Base-by-base conservation (phyloP, 2,797 vertebrate genomes). In the Odontamblyopus rebecca region DNA sequence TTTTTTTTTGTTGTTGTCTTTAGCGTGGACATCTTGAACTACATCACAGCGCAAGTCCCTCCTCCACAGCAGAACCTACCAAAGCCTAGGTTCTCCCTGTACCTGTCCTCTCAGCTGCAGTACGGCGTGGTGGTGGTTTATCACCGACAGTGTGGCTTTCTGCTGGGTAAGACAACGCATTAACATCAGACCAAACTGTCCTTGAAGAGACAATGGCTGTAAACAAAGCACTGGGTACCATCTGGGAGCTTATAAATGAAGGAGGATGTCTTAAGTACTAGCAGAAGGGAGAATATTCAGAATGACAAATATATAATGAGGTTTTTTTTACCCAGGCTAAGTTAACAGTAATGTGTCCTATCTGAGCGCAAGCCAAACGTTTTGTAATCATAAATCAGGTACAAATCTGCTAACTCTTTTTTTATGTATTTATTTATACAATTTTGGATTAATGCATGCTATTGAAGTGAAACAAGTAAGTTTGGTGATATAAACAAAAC, bases 31-130 rank as follows among this genome's bases (percentile, higher is more conserved):
- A 95, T 96, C 77, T 73, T 95, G 78, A 82, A 93, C 72, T 96
- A 95, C 5, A 89, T 96, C 77, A 88, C 92, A 5, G 93, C 94
- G 0, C 89, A 92, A 72, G 93, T 94, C 51, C 88, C 89, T 4
- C 83, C 95, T 1, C 80, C 80, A 0, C 79, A 81, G 27, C 89
- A 92, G 0, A 85, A 87, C 32, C 83, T 89, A 2, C 91, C 94
- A 0, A 87, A 81, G 68, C 83, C 95, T 84, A 74, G 93, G 12
- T 95, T 96, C 86, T 96, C 95, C 5, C 94, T 97, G 53, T 97
- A 96, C 71, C 92, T 96, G 74, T 96, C 95, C 0, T 95, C 95
- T 3, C 95, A 96, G 88, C 93, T 97, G 68, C 95, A 96, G 87
- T 96, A 94, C 1, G 95, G 95, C 0, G 92, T 96, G 64, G 84